Evolutionary conservation across 2,888 invertebrate species (phyloP).

Genomic region (Resseliella maxima): DNA sequence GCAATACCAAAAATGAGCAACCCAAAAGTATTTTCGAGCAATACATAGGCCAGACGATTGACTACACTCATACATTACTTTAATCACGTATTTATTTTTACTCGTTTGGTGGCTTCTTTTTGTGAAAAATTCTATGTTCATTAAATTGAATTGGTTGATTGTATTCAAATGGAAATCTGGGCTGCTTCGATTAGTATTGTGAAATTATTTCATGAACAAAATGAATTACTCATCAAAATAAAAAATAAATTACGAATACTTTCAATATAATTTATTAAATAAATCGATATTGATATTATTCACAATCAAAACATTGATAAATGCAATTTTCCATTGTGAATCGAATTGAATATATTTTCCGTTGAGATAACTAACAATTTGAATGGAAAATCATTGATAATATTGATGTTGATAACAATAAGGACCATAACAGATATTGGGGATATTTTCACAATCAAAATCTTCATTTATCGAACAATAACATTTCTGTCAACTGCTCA

Average conservation of each 20-base stretch:
- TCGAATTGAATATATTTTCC: background rate
- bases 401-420: background rate
- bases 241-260: background rate
- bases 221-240: conserved; percentile 30
- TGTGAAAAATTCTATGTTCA: background rate
- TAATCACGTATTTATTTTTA: conserved; percentile 47
- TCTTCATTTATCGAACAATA: background rate
- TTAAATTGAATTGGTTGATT: conserved; percentile 13
- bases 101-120: background rate
- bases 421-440: background rate
- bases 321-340: background rate
- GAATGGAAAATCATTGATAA: background rate
- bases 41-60: background rate
- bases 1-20: conserved; percentile 54
- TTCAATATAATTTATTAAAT: background rate
- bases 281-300: background rate
- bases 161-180: conserved; percentile 22
- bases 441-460: background rate
- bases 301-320: background rate
- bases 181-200: background rate
- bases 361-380: background rate
- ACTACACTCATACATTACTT: background rate
- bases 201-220: background rate
- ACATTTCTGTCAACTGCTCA: conserved; percentile 6
- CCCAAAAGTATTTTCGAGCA: conserved; percentile 26